Base-by-base conservation (phyloP, 2,797 vertebrate genomes). In the Schizopygopsis pylzovi region DNA sequence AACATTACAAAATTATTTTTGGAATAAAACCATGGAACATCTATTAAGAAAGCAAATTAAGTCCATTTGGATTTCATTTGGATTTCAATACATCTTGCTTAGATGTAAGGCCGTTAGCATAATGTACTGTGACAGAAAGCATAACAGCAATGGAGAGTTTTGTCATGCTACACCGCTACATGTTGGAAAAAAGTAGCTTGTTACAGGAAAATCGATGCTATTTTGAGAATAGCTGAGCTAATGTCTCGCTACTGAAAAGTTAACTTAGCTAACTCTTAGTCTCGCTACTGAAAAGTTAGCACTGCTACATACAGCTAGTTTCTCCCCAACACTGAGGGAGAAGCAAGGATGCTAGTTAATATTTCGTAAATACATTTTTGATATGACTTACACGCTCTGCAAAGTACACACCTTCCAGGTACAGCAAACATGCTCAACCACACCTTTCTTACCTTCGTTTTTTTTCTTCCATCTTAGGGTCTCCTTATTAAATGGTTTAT, bases 351-450 rank as follows among this genome's bases (percentile, higher is more conserved):
- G 37, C 37, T 43, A 18, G 33, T 54, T 39, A 59, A 56, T 56
- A 28, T 45, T 39, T 68, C 25, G 11, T 41, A 10, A 49, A 77
- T 6, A 28, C 2, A 25, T 79, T 37, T 77, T 85, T 79, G 45
- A 16, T 25, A 43, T 18, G 37, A 75, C 28, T 11, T 49, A 37
- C 54, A 75, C 6, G 0, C n/a, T 4, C 72, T 67, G 43, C 52
- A 15, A 43, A 73, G 18, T 47, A 47, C 28, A 65, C 45, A 22
- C 63, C 61, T 83, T 80, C 75, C 89, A 81, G 80, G 33, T 67
- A 85, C 87, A 86, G 90, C 86, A 87, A 84, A 28, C 81, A 85
- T 86, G 45, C 86, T 81, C 67, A 80, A 52, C 47, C 70, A 56
- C 68, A 73, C 80, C 63, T 63, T 22, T 52, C 20, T 79, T 81